A percentile compares a stretch with the other conserved stretches of the same genome.
Evolutionary conservation across 2,888 invertebrate species (phyloP).

Genomic region (Plutella xylostella): DNA sequence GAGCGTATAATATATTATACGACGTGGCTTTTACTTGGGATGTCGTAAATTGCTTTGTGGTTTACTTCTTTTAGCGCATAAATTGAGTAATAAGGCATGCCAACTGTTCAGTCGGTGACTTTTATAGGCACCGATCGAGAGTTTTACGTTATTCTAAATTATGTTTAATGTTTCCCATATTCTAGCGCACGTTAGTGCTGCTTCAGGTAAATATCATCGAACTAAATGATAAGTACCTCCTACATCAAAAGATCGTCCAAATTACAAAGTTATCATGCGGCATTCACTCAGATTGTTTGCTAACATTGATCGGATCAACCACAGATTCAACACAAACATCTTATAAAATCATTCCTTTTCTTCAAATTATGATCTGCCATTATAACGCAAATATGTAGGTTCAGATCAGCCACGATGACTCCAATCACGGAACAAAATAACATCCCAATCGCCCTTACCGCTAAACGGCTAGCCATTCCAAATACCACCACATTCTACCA

Average conservation of each 20-base stretch:
- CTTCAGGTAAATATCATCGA: slow-evolving; percentile 62
- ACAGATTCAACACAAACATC: no score
- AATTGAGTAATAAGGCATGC: background rate
- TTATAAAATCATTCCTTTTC: background rate
- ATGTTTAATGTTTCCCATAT: slow-evolving; percentile 50
- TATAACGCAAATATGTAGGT: no score
- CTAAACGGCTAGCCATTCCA: no score
- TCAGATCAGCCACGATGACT: no score
- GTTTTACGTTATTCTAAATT: slow-evolving; percentile 25
- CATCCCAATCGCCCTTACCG: slow-evolving; percentile 7
- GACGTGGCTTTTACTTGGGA: no score
- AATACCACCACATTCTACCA: no score
- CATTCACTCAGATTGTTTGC: background rate
- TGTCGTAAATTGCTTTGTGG: background rate
- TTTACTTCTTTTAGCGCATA: background rate
- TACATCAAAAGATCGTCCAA: background rate
- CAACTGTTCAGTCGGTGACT: background rate
- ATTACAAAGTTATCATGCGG: background rate
- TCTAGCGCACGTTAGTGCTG: slow-evolving; percentile 65
- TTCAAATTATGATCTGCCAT: no score
- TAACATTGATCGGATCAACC: background rate
- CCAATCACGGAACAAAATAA: background rate
- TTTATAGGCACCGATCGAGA: slow-evolving; percentile 22
- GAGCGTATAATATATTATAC: no score
- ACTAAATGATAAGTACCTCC: no score